These are phyloP conservation scores for Podargus strigoides DNA, from an alignment of 2,797 vertebrate species.

Conservation along the genomic window DNA sequence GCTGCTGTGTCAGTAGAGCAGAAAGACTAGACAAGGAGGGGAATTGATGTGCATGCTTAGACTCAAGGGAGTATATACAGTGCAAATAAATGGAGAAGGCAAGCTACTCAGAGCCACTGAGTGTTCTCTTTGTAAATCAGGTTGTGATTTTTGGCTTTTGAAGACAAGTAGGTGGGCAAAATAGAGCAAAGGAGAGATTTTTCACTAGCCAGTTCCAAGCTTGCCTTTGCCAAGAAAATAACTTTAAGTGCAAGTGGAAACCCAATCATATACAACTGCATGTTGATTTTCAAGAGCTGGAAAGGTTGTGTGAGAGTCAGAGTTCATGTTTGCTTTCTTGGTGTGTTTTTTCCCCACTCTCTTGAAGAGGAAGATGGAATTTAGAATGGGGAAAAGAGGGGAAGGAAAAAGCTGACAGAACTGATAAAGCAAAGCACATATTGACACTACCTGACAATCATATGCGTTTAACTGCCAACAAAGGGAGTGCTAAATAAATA, in stretches of 20 bases:
- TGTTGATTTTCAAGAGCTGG: constrained; percentile 19
- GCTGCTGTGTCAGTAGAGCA: background rate
- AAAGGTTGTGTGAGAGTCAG: background rate
- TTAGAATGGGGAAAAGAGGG: background rate
- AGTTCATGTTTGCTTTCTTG: constrained; percentile 13
- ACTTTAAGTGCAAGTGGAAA: constrained; percentile 24
- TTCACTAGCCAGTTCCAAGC: background rate
- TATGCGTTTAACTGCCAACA: background rate
- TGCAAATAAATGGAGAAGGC: background rate
- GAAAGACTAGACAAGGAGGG: background rate
- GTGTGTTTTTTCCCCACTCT: background rate
- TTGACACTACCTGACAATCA: background rate
- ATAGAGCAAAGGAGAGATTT: background rate
- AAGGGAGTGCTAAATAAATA: background rate
- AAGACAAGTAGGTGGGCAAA: constrained; percentile 20
- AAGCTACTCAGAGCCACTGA: background rate
- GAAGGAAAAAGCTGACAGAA: constrained; percentile 16
- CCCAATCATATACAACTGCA: background rate
- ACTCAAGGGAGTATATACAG: background rate
- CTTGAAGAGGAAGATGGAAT: background rate
- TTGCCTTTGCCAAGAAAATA: constrained; percentile 8
- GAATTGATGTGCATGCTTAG: background rate
- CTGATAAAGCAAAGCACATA: constrained; percentile 4
- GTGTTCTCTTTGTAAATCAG: constrained; percentile 26
- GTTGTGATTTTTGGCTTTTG: constrained; percentile 53